phyloP scores from a whole-genome alignment of 2,888 invertebrate genomes.

The Hypomecis atomaria region DNA sequence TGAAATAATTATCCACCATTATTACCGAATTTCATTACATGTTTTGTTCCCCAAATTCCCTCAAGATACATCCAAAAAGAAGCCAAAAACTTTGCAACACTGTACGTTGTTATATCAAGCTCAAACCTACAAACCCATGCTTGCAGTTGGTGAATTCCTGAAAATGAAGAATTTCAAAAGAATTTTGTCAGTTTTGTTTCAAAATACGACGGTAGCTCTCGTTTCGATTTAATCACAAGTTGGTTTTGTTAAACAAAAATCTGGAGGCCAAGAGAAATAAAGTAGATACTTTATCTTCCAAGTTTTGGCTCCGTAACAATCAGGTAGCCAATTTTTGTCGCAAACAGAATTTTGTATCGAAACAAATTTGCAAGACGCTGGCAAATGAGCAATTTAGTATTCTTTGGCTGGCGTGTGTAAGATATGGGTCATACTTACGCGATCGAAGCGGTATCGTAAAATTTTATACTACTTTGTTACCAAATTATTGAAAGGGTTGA shows the following conservation, averaged over 20 bases:
- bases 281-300: constrained; percentile 26
- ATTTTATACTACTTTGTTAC: no score
- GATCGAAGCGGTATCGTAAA: background rate
- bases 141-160: background rate
- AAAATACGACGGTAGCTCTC: background rate
- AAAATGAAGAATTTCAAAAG: background rate
- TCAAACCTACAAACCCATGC: background rate
- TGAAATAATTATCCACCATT: background rate
- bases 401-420: constrained; percentile 4
- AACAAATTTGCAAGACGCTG: constrained; percentile 29
- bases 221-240: background rate
- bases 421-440: constrained; percentile 1
- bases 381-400: constrained; percentile 30
- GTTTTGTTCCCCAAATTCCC: background rate
- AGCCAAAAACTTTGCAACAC: constrained; percentile 16
- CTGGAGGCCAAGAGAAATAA: constrained; percentile 22
- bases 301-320: constrained; percentile 27
- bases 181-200: background rate
- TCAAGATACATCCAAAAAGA: constrained; percentile 10
- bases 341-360: constrained; percentile 31
- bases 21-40: constrained; percentile 1
- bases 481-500: no score
- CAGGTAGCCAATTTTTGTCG: constrained; percentile 33
- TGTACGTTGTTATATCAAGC: constrained; percentile 8
- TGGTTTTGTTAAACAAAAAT: background rate